Percentiles rank a stretch among this genome's conserved stretches.
Conservation (phyloP, 2,797 vertebrate genomes). For the Gouania willdenowi region DNA sequence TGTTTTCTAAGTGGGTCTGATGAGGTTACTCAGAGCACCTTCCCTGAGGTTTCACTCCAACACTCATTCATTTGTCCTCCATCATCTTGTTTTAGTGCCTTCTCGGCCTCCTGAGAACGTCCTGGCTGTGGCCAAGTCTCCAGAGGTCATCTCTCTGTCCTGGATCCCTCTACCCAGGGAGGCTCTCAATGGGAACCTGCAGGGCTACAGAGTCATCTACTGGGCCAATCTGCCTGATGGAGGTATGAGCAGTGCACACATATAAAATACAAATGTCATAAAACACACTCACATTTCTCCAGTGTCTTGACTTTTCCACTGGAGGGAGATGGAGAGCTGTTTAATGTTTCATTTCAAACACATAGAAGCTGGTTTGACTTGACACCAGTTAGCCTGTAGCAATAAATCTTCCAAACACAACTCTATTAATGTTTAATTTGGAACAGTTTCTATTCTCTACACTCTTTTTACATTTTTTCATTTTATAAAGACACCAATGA, state of each 20-base stretch:
- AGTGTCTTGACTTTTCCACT: conserved; percentile 21
- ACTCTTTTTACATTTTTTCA: too few relatives aligned
- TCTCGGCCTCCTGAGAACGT: conserved; percentile 95
- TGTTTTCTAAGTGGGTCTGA: too few relatives aligned
- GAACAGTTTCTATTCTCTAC: too few relatives aligned
- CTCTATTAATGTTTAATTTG: too few relatives aligned
- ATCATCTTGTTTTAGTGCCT: conserved; percentile 77
- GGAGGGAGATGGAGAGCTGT: conserved; percentile 32
- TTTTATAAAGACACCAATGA: too few relatives aligned
- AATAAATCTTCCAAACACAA: too few relatives aligned
- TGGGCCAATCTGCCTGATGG: conserved; percentile 98
- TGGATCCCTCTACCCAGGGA: conserved; percentile 93
- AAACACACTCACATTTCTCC: not conserved
- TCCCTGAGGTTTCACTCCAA: not conserved
- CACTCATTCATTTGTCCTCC: not conserved
- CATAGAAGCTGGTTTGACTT: too few relatives aligned
- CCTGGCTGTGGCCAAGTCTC: conserved; percentile 91
- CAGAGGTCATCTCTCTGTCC: conserved; percentile 94
- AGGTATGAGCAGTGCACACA: conserved; percentile 69
- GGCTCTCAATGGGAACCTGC: conserved; percentile 93
- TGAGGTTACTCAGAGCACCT: too few relatives aligned
- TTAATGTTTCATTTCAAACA: not conserved
- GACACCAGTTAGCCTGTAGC: too few relatives aligned
- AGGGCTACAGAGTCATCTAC: conserved; percentile 96
- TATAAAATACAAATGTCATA: not conserved